These are phyloP conservation scores for Coecobrya sp. DNA, from an alignment of 2,888 invertebrate genomes.

Conservation along the genomic window DNA sequence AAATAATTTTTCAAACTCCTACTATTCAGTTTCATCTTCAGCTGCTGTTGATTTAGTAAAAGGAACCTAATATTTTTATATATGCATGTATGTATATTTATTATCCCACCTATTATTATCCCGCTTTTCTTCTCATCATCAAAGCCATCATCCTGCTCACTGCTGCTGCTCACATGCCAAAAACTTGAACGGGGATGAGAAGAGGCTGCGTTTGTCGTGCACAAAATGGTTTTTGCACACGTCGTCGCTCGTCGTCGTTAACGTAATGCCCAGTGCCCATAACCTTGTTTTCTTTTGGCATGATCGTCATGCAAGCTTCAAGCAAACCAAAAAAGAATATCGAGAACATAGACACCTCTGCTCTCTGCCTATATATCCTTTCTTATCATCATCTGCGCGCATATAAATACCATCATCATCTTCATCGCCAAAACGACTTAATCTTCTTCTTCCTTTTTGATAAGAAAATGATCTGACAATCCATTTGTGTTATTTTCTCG, in stretches of 20 bases:
- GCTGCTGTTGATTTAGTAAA: too few species aligned
- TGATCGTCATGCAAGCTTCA: neutral
- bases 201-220: neutral
- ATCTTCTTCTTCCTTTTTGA: too few species aligned
- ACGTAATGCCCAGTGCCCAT: conserved; percentile 19
- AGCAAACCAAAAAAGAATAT: neutral
- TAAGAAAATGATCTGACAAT: neutral
- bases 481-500: neutral
- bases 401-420: neutral
- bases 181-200: neutral
- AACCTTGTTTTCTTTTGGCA: conserved; percentile 55
- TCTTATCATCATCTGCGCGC: neutral
- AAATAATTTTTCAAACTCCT: neutral
- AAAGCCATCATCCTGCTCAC: neutral
- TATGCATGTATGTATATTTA: neutral
- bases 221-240: conserved; percentile 8
- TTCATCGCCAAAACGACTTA: neutral
- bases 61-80: too few species aligned
- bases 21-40: neutral
- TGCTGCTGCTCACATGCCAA: conserved; percentile 10
- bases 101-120: neutral
- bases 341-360: neutral
- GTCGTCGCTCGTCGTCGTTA: neutral
- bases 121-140: neutral
- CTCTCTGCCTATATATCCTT: neutral